Percentiles rank a stretch among this genome's conserved stretches.
These are phyloP conservation scores for Eolophus roseicapilla DNA, from an alignment of 2,113 vertebrate species.

Conservation along the genomic window DNA sequence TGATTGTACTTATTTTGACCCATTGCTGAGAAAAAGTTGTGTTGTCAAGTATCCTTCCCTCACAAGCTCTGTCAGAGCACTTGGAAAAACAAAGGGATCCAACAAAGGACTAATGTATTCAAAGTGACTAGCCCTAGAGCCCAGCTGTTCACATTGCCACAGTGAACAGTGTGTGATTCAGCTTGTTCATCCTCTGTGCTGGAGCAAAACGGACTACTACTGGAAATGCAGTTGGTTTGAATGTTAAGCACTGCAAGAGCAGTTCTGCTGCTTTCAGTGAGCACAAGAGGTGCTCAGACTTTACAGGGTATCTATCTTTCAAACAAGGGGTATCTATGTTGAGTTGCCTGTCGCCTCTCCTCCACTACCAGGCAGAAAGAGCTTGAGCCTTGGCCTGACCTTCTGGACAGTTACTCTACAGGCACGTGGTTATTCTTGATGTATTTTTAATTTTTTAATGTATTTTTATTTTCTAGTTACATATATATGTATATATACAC, in stretches of 20 bases:
- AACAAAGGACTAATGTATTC: conserved; percentile 47
- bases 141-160: conserved; percentile 25
- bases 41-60: conserved; percentile 12
- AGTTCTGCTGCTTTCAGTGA: background rate
- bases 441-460: background rate
- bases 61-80: background rate
- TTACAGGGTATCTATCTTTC: background rate
- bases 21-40: conserved; percentile 19
- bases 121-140: conserved; percentile 14
- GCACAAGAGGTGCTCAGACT: background rate
- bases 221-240: background rate
- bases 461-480: background rate
- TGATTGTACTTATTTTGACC: background rate
- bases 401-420: background rate
- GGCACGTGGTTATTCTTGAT: background rate
- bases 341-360: background rate
- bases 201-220: background rate
- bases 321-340: background rate
- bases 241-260: background rate
- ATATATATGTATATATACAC: background rate
- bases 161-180: conserved; percentile 11
- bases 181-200: background rate
- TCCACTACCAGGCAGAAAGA: background rate
- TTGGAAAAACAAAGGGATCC: conserved; percentile 43
- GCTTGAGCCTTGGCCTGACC: background rate